Conservation (phyloP, 2,797 vertebrate species). For the Caiman crocodilus region DNA sequence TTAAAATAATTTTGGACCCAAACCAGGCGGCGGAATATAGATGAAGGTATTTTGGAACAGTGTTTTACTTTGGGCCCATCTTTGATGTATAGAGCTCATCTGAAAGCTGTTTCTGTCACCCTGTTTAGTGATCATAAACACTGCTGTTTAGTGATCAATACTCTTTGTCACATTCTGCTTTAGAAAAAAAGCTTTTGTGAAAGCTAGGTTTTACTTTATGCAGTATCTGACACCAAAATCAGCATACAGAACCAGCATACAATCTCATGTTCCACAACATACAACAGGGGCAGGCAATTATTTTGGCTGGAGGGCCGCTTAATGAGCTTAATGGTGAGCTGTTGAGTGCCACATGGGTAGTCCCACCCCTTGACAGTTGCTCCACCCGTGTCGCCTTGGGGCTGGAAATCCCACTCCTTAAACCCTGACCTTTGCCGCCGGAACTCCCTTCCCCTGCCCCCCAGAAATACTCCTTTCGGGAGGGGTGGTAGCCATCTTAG, state of each 20-base stretch:
- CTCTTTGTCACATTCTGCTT: neutral
- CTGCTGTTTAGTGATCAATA: neutral
- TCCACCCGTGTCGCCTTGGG: too few species aligned
- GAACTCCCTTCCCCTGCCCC: too few species aligned
- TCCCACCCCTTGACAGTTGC: too few species aligned
- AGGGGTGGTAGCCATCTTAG: too few species aligned
- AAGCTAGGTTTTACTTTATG: neutral
- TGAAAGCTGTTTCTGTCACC: neutral
- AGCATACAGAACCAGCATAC: neutral
- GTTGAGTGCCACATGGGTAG: too few species aligned
- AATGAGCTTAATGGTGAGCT: too few species aligned
- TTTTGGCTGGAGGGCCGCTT: too few species aligned
- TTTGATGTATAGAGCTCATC: neutral
- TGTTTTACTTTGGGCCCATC: neutral
- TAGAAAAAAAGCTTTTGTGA: neutral
- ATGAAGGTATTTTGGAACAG: neutral
- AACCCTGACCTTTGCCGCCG: too few species aligned
- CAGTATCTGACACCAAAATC: neutral
- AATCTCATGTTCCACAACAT: neutral
- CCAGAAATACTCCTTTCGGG: too few species aligned
- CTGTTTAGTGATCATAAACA: neutral
- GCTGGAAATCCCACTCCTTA: too few species aligned
- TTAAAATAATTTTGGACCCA: conserved; percentile 2
- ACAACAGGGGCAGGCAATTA: too few species aligned
- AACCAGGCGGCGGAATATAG: neutral